Percentiles rank a stretch among this genome's conserved stretches.
Conservation (phyloP, 2,888 invertebrate species). For the Eupithecia centaureata region DNA sequence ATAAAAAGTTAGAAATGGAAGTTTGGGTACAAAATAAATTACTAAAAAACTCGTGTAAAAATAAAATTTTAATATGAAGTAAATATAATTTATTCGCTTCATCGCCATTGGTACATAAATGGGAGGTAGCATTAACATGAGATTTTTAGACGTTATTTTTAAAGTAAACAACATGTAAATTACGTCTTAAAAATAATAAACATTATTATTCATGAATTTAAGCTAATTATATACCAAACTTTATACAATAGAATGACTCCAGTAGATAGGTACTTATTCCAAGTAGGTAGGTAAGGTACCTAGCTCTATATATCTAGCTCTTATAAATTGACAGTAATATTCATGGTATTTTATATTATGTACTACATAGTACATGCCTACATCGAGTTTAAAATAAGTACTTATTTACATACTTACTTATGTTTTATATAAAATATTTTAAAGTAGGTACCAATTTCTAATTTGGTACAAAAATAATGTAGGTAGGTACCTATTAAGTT, state of each 20-base stretch:
- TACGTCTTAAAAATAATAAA: neutral
- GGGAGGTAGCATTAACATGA: neutral
- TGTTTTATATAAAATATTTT: too few species aligned
- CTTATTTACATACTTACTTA: too few species aligned
- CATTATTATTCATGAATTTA: neutral
- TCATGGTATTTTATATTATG: neutral
- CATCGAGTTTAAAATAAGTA: neutral
- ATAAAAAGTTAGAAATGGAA: too few species aligned
- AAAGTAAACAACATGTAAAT: neutral
- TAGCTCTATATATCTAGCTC: neutral
- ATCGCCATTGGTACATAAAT: neutral
- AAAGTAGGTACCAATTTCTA: neutral
- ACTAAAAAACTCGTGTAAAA: neutral
- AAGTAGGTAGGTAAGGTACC: neutral
- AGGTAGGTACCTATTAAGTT: neutral
- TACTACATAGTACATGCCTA: neutral
- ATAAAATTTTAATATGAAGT: neutral
- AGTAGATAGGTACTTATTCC: neutral
- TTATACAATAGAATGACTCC: neutral
- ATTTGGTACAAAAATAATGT: neutral
- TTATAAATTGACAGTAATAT: neutral
- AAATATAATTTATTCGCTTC: neutral
- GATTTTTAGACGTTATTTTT: neutral
- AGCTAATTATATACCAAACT: neutral
- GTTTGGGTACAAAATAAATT: neutral